Evolutionary conservation across 1,140 invertebrate genomes (phyloP), one percentile per base, ranked within the genome.

Genomic region (Sarcophaga bullata): DNA sequence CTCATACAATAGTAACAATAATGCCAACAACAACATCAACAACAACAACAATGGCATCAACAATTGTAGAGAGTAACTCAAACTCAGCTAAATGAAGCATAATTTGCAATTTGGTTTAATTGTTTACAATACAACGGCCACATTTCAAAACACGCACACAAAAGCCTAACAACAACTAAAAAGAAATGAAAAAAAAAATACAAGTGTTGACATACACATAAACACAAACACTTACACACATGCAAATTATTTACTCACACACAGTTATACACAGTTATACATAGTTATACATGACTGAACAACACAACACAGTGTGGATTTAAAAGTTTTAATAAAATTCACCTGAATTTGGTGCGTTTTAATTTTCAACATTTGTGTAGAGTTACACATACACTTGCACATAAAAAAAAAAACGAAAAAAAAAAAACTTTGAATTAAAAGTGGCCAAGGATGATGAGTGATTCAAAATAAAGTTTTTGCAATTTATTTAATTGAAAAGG

Each of bases 51-150:
- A 17, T 17, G 1, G 25, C 15, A 68, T 19, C 17, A 68, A 9
- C 13, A 19, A 17, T 17, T 37, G 25, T 37, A 37, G 1, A 37
- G 25, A 37, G 25, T 37, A n/a, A 68, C 19, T n/a, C 17, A 68
- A 19, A 68, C 17, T 68, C 8, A 68, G 17, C 62, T 19, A 68
- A 68, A 68, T 68, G 62, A 68, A 68, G 62, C 17, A 68, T 68
- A 68, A 68, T 68, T 68, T 68, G 62, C 62, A 68, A 68, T 68
- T 68, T 68, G 62, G 62, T 68, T 68, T 68, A 68, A 68, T 68
- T 68, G 62, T 68, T 68, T 68, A 68, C 62, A 68, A 68, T 68
- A 68, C 17, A 15, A 68, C 10, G 17, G 17, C 17, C 62, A 68
- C 62, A 68, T 19, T 68, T 68, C 19, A n/a, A 37, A 37, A 37